Percentiles rank a stretch among this genome's conserved stretches.
phyloP scores from a whole-genome alignment of 2,113 vertebrate genomes.

The Percina caprodes region DNA sequence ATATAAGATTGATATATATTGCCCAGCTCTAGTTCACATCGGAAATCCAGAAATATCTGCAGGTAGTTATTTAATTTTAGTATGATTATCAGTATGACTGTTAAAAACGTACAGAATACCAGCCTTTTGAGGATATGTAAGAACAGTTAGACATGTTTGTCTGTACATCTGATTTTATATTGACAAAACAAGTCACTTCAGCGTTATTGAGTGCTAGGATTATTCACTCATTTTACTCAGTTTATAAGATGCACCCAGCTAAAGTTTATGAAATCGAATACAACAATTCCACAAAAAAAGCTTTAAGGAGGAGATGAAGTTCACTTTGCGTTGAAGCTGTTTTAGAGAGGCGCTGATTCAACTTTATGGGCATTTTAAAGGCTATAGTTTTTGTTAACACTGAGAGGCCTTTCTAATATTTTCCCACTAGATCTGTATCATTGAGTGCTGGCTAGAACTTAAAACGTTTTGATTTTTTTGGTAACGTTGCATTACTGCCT shows the following conservation, averaged over 20 bases:
- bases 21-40: neutral
- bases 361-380: neutral
- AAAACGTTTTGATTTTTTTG: neutral
- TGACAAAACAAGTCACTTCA: conserved; percentile 4
- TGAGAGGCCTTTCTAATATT: neutral
- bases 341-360: neutral
- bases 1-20: no score
- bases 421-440: neutral
- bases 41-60: conserved; percentile 4
- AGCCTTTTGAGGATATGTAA: neutral
- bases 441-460: neutral
- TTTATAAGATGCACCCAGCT: conserved; percentile 3
- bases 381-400: neutral
- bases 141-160: neutral
- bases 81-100: neutral
- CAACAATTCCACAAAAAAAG: neutral
- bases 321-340: neutral
- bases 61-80: neutral
- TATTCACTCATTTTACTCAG: conserved; percentile 10
- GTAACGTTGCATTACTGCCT: neutral
- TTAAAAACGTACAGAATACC: neutral
- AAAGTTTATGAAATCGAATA: conserved; percentile 17
- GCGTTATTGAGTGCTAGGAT: conserved; percentile 13
- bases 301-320: neutral
- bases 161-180: neutral